Base-by-base conservation (phyloP, 2,113 vertebrate genomes). In the Psilopsiagon aurifrons region DNA sequence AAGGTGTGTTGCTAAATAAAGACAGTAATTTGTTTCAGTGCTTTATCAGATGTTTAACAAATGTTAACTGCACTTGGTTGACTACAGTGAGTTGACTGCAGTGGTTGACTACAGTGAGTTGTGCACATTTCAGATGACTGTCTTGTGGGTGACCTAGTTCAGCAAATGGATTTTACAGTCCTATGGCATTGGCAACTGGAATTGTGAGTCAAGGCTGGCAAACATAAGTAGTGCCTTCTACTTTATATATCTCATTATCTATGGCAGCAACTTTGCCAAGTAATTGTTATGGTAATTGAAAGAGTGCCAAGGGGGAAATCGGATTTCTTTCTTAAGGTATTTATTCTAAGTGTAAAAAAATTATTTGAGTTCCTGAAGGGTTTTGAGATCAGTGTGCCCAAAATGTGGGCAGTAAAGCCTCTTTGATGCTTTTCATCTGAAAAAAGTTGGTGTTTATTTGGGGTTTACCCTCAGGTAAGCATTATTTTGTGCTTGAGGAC, bases 1-100 rank as follows among this genome's bases (percentile, higher is more conserved):
- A 81, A 90, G 86, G 63, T 55, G 0, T 47, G 80, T 76, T 92
- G 82, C 92, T 95, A 86, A 94, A 92, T 93, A 95, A 78, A 84
- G 75, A 54, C 85, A 47, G 64, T 85, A 66, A 94, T 92, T 96
- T 95, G 74, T 89, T 96, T 94, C 91, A 87, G 68, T 88, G 54
- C 47, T 94, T 74, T 95, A 54, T 96, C 71, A 94, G 88, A 91
- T 86, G 80, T 94, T 92, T 75, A 84, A 79, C 94, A 95, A 94
- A 92, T 90, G 31, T 86, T 83, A 89, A 57, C 44, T 87, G 77
- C 92, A 88, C 1, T 16, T 90, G 88, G 83, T 52, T 86, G 49
- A 68, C 47, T 22, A 5, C 7, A 44, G 31, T 37, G 69, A 43
- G 33, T 74, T 96, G 80, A 31, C 54, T 52, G 28, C 51, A 52